Evolutionary conservation across 2,113 vertebrate species (phyloP), one percentile per base, ranked within the genome.

Genomic region (Channa argus): DNA sequence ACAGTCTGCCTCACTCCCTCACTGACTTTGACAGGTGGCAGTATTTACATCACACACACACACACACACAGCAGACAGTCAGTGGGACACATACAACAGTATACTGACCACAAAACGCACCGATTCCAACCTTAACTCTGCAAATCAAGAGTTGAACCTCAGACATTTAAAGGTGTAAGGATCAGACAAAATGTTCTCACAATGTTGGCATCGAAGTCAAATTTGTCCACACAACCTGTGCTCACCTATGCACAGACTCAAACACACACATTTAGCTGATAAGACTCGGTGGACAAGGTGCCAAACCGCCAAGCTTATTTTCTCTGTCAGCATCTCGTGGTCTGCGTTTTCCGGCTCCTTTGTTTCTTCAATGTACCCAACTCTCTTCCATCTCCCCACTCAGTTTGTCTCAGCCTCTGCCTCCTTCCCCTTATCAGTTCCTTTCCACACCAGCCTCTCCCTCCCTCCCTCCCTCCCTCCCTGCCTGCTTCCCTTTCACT

Each of bases 391-490:
- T 78, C 74, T 71, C 50, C 47, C 7, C 1, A n/a, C 79, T 66
- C 45, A 5, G 36, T 74, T 33, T 4, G 39, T 65, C 66, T 77
- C 58, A 8, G 50, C 51, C 74, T 34, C 36, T n/a, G 33, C 51
- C 63, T 73, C 78, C 39, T 50, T 15, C 50, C 33, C 6, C 67
- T 77, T 82, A 84, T 83, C 77, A 71, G 55, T 61, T 37, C 39
- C 10, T 1, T 8, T 41, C 56, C 64, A 37, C 64, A 15, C 61
- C 63, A 0, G 41, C 62, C 39, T 41, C 39, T 5, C 61, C 49
- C 13, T 43, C 52, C 5, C 15, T 52, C 50, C 41, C 55, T 41
- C 11, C 11, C 53, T 8, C 37, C 24, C 24, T 1, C 24, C 24
- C 1, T 24, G 24, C 24, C 1, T 24, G 24, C 14, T 8, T 24